A percentile compares a stretch with the other conserved stretches of the same genome.
Conservation (phyloP, 2,113 vertebrate genomes). For the Zapus hudsonius region DNA sequence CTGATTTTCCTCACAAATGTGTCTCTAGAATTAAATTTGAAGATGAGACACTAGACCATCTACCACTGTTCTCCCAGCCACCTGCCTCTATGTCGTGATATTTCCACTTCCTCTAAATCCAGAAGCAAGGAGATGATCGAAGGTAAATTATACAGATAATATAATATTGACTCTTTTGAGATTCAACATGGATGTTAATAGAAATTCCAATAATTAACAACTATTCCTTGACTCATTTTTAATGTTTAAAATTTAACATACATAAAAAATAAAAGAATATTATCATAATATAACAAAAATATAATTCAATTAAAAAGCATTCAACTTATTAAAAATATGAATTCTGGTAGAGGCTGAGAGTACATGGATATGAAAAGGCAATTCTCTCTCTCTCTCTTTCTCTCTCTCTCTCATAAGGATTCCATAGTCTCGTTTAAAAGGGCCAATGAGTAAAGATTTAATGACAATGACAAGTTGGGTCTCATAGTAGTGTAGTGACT, state of each 20-base stretch:
- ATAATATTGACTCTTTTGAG: neutral
- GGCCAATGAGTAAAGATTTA: neutral
- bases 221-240: neutral
- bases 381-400: too few species aligned
- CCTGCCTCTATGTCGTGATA: neutral
- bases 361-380: neutral
- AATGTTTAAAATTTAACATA: neutral
- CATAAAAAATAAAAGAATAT: neutral
- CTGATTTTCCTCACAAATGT: slow-evolving; percentile 8
- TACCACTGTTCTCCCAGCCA: too few species aligned
- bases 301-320: neutral
- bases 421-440: fast-evolving
- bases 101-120: neutral
- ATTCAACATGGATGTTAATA: neutral
- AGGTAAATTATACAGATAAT: neutral
- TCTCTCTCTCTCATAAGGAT: neutral
- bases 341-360: neutral
- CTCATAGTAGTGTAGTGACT: fast-evolving
- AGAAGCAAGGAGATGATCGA: neutral
- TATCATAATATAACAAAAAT: neutral
- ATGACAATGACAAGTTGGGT: neutral
- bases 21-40: neutral
- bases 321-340: neutral
- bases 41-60: neutral
- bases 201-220: neutral